Base-by-base conservation (phyloP, 2,113 vertebrate species). In the Nothocercus julius region DNA sequence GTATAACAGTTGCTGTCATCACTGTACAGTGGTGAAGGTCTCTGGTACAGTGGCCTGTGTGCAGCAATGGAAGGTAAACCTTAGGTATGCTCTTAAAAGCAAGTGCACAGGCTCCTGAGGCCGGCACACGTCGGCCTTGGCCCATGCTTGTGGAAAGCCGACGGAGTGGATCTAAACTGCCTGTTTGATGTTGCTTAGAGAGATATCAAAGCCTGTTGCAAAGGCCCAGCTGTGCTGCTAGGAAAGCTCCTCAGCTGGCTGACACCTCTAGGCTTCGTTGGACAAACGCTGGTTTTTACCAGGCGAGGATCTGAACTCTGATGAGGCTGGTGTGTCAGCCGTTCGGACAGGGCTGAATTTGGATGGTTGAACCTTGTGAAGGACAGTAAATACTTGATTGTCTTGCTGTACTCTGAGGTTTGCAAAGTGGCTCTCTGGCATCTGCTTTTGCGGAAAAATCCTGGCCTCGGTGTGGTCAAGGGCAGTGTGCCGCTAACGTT, bases 401-500 rank as follows among this genome's bases (percentile, higher is more conserved):
- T 56, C 10, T 61, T 86, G 80, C 51, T 47, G 73, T 40, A 73
- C 73, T 68, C 58, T 44, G 5, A 58, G 42, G 42, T 47, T 80
- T 70, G 62, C 54, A 11, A 20, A 38, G 59, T 21, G 1, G 47
- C 32, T 47, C 73, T 1, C 6, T 4, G 27, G 8, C 20, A 38
- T 8, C 34, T 21, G 45, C 32, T 84, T 87, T 54, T 59, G 64
- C 69, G 66, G 62, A 94, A 90, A 86, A 73, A 59, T 36, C 58
- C 81, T 0, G 0, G 40, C 58, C 38, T 81, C 7, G 1, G 28
- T 4, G 1, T 40, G 5, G 66, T 0, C 12, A 3, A 0, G 66
- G 38, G 51, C 20, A 8, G 69, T 63, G 88, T 92, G 94, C 88
- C 83, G 3, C 81, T 5, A 1, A 10, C 36, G 13, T n/a, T 58